A percentile compares a stretch with the other conserved stretches of the same genome.
Evolutionary conservation across 2,888 invertebrate genomes (phyloP).

Genomic region (Nemurella pictetii): DNA sequence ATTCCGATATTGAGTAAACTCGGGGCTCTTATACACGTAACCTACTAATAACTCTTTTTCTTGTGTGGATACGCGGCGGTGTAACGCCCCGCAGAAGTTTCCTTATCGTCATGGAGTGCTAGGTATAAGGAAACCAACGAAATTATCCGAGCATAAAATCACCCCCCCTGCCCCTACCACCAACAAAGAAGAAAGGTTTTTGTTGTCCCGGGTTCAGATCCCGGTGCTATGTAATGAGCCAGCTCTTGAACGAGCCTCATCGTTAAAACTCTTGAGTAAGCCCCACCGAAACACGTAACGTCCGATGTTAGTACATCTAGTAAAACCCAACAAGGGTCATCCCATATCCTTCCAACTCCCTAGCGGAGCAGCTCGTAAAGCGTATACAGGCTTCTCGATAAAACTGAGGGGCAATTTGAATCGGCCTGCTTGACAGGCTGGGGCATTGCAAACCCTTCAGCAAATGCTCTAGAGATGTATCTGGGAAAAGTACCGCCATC

Average conservation of each 20-base stretch:
- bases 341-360: constrained; percentile 10
- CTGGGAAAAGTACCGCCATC: constrained; percentile 18
- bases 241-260: constrained; percentile 13
- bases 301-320: constrained; percentile 25
- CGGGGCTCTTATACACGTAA: background rate
- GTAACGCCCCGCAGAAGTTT: background rate
- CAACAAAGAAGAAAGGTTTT: background rate
- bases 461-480: constrained; percentile 19
- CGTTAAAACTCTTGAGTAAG: constrained; percentile 21
- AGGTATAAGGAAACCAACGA: constrained; percentile 7
- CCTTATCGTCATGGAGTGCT: constrained; percentile 28
- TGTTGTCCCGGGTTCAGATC: constrained; percentile 20
- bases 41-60: constrained; percentile 28
- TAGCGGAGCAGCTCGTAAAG: constrained; percentile 22
- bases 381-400: constrained; percentile 25
- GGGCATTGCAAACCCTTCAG: constrained; percentile 1
- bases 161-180: too few species aligned
- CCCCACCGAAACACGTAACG: constrained; percentile 21
- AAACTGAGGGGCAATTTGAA: constrained; percentile 28
- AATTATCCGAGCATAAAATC: constrained; percentile 27
- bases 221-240: constrained; percentile 8
- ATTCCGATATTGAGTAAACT: constrained; percentile 24
- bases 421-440: constrained; percentile 24
- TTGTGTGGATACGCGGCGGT: constrained; percentile 8
- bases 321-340: constrained; percentile 31